These are phyloP conservation scores for Cyphomyrus plagiostoma DNA, from an alignment of 2,113 vertebrate species.

Conservation along the genomic window DNA sequence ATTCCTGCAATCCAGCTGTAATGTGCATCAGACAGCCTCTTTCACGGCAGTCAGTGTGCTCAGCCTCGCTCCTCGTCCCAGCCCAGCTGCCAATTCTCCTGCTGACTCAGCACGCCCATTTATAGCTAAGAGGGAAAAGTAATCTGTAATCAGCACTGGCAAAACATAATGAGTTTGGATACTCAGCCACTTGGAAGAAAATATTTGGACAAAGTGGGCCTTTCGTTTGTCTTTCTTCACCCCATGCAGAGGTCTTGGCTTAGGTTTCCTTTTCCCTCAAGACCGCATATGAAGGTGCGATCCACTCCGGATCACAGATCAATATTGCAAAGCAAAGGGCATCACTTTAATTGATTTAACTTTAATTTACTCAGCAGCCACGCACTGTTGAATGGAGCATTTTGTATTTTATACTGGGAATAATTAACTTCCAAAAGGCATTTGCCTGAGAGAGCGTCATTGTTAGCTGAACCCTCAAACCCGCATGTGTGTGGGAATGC, in stretches of 20 bases:
- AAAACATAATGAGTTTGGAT: not conserved
- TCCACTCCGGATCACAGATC: not conserved
- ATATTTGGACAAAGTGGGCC: not conserved
- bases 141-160: not conserved
- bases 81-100: not conserved
- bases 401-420: not conserved
- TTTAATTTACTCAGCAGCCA: not conserved
- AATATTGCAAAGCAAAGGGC: not conserved
- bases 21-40: not conserved
- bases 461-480: not conserved
- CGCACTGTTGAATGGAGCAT: not conserved
- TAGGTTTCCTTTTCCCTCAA: not conserved
- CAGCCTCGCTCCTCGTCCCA: not conserved
- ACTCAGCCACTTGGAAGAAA: not conserved
- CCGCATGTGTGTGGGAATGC: not conserved
- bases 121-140: constrained; percentile 1
- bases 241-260: not conserved
- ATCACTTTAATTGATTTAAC: not conserved
- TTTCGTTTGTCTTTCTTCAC: not conserved
- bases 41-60: not conserved
- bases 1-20: not conserved
- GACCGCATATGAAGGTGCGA: not conserved
- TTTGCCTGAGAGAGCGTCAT: not conserved
- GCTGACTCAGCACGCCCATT: not conserved
- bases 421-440: not conserved